A percentile compares a stretch with the other conserved stretches of the same genome.
phyloP scores from a whole-genome alignment of 2,113 vertebrate genomes.

The Pampusana beccarii region DNA sequence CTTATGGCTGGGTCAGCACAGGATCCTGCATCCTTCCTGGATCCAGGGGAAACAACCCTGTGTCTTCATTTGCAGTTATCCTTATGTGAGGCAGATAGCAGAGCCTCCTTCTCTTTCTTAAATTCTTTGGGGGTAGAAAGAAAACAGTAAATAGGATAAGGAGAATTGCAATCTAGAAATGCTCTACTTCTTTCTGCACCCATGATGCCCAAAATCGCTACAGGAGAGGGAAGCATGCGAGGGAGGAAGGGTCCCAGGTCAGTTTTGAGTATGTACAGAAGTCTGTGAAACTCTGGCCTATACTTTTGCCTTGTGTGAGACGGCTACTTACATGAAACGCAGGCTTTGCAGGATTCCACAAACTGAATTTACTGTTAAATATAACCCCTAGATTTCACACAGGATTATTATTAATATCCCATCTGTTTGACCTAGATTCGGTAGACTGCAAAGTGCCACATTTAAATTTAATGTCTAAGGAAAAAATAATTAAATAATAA shows the following conservation, averaged over 20 bases:
- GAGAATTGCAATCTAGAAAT: not conserved
- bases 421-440: slow-evolving; percentile 21
- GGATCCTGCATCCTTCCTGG: not conserved
- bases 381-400: not conserved
- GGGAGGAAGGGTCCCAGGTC: not conserved
- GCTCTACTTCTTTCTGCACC: not conserved
- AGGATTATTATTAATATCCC: slow-evolving; percentile 22
- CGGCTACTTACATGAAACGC: not conserved
- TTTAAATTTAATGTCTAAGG: slow-evolving; percentile 39
- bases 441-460: not conserved
- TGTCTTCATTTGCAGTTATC: not conserved
- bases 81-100: not conserved
- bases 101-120: not conserved
- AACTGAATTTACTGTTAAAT: not conserved
- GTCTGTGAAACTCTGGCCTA: not conserved
- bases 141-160: not conserved
- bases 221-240: rapidly evolving
- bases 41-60: not conserved
- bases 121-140: not conserved
- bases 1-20: not conserved
- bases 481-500: slow-evolving; percentile 44
- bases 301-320: not conserved
- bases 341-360: not conserved
- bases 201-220: not conserved
- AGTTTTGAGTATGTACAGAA: not conserved